These are phyloP conservation scores for Brachionus koreanus DNA, from an alignment of 1,140 invertebrate genomes.

Conservation along the genomic window DNA sequence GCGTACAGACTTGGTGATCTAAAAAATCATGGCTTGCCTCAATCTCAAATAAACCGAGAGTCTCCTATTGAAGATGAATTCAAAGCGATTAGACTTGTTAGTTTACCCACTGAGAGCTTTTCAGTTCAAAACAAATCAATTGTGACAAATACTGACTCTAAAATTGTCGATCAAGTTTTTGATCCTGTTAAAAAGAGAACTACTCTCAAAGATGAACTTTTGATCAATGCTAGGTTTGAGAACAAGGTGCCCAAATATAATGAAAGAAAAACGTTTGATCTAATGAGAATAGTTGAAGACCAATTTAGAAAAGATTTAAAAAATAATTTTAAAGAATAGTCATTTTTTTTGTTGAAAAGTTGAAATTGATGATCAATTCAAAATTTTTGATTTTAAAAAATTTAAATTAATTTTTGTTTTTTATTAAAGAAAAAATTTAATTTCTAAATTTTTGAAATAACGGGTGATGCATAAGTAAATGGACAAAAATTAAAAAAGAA, in stretches of 20 bases:
- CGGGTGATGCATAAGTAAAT: no score
- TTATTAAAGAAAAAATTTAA: no score
- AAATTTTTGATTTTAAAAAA: no score
- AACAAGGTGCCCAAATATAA: slow-evolving; percentile 16
- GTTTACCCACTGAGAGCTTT: neutral
- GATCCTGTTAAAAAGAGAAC: neutral
- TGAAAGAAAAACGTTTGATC: slow-evolving; percentile 8
- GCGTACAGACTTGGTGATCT: neutral
- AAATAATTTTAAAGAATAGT: neutral
- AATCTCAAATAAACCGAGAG: neutral
- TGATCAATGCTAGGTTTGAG: neutral
- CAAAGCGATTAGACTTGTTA: neutral
- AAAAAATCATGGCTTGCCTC: neutral
- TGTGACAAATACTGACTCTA: slow-evolving; percentile 1
- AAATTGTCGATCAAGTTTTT: neutral
- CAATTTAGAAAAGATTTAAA: slow-evolving; percentile 27
- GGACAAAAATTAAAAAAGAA: no score
- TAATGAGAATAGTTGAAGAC: slow-evolving; percentile 44
- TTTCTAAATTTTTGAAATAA: no score
- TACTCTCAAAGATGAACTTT: slow-evolving; percentile 12
- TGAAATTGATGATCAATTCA: no score
- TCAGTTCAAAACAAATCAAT: neutral
- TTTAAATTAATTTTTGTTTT: no score
- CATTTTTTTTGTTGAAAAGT: neutral
- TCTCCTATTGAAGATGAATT: neutral